Evolutionary conservation across 2,888 invertebrate genomes (phyloP), one percentile per base, ranked within the genome.

Genomic region (Leptopilina drosophilae): DNA sequence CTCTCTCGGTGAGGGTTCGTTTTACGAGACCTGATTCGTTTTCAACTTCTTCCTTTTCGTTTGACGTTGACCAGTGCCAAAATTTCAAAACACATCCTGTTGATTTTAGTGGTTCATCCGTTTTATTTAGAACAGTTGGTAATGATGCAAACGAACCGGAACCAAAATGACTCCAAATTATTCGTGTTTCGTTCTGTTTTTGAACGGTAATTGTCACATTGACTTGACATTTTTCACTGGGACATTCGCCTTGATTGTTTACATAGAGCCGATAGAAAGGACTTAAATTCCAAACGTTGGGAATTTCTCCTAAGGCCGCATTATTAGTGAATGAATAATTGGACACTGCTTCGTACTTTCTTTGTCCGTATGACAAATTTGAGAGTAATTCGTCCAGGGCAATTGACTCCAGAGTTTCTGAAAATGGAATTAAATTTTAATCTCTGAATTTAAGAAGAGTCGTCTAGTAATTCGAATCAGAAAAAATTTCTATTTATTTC

Each of bases 31-130:
- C 81, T 20, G 80, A 67, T 64, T 77, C 73, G 5, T 65, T 11
- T 5, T 75, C 64, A 64, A 69, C 20, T 15, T 77, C 76, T 15
- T 77, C 76, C 90, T 93, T 93, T 11, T 2, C 65, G 77, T 82
- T 79, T 12, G 76, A 15, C 90, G 93, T 93, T 82, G 93, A 94
- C 96, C 96, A 97, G 88, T 96, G 95, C 96, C 97, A 97, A 91
- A 96, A 95, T 93, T 97, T 97, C 85, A 97, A 92, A 20, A 96
- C 95, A 91, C 96, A 97, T 0, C 97, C 96, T 76, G 94, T 93
- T 82, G 95, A 94, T 73, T 94, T 93, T 26, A 69, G 80, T 0
- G 93, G 93, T 85, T 93, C 93, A 67, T 78, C 92, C 77, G 84
- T 91, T 87, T 80, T 87, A 78, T 88, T 87, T 77, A 96, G 94